phyloP scores from a whole-genome alignment of 2,888 invertebrate genomes.

The Chalcosyrphus nemorum region DNA sequence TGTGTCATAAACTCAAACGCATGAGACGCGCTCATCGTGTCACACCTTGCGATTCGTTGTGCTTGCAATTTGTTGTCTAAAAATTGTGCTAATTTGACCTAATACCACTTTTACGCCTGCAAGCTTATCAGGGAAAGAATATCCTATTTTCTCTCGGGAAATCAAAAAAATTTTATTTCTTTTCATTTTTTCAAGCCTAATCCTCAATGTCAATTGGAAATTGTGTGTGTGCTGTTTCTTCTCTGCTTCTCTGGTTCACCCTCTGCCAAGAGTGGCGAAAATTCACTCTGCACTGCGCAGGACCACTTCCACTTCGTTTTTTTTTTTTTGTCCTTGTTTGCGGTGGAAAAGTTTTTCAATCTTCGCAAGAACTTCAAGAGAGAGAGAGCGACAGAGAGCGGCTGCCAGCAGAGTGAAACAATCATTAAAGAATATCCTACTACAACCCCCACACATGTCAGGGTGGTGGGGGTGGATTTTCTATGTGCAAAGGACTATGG shows the following conservation, averaged over 20 bases:
- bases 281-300: constrained; percentile 49
- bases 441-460: neutral
- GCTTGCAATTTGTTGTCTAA: too few relatives aligned
- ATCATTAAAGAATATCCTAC: constrained; percentile 48
- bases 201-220: constrained; percentile 14
- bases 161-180: neutral
- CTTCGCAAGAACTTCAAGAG: constrained; percentile 51
- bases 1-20: too few relatives aligned
- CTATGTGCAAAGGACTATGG: constrained; percentile 68
- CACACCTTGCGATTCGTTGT: neutral
- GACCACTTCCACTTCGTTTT: constrained; percentile 35
- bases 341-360: constrained; percentile 51
- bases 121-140: neutral
- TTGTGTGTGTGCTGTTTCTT: too few relatives aligned
- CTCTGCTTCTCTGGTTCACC: constrained; percentile 62
- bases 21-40: neutral
- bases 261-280: constrained; percentile 43
- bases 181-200: neutral
- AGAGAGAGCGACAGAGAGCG: constrained; percentile 44
- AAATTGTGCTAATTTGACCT: too few relatives aligned
- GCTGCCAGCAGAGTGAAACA: constrained; percentile 45
- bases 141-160: neutral
- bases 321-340: constrained; percentile 32
- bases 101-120: neutral
- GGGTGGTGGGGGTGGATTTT: constrained; percentile 40